Conservation (phyloP, 1,140 invertebrate genomes). For the Drosophila takahashii region DNA sequence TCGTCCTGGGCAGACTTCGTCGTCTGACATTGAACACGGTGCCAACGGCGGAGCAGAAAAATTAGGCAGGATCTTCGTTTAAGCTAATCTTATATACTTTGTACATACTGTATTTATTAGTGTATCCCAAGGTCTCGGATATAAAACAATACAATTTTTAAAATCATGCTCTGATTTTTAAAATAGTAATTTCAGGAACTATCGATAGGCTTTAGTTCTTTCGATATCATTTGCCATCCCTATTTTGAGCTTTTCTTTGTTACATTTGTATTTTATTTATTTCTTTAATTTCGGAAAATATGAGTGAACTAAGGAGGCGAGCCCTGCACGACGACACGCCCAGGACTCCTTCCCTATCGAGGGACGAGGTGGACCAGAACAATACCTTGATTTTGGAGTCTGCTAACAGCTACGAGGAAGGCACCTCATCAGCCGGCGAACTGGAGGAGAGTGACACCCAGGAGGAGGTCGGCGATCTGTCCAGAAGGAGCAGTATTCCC, state of each 20-base stretch:
- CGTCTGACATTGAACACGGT: slow-evolving; percentile 65
- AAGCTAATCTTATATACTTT: neutral
- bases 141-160: neutral
- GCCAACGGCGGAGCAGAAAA: slow-evolving; percentile 30
- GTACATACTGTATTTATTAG: slow-evolving; percentile 9
- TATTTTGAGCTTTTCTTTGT: neutral
- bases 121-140: neutral
- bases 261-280: neutral
- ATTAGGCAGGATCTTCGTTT: slow-evolving; percentile 3
- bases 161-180: neutral
- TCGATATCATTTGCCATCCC: neutral
- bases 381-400: neutral
- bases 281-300: neutral
- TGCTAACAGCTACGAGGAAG: slow-evolving; percentile 17
- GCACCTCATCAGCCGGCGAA: slow-evolving; percentile 22
- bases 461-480: neutral
- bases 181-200: neutral
- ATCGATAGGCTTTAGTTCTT: neutral
- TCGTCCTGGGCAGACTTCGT: slow-evolving; percentile 61
- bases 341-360: neutral
- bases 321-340: neutral
- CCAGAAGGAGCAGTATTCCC: slow-evolving; percentile 1
- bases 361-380: slow-evolving; percentile 7
- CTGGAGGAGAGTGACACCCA: neutral
- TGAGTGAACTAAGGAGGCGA: slow-evolving; percentile 6